These are phyloP conservation scores for Odontocolon sp. DNA, from an alignment of 2,888 invertebrate species.

Conservation along the genomic window DNA sequence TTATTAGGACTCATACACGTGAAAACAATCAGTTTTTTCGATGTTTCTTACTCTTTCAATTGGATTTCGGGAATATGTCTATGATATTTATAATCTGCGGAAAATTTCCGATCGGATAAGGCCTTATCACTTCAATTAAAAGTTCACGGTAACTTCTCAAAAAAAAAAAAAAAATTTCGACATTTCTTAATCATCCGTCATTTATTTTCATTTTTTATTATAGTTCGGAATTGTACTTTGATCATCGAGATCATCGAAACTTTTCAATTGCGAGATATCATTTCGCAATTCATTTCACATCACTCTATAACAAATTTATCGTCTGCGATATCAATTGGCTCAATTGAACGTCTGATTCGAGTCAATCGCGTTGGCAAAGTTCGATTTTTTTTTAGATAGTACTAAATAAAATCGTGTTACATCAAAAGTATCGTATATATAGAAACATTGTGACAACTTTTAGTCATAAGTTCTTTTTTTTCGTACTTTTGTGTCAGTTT, in stretches of 20 bases:
- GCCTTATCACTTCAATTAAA: no score
- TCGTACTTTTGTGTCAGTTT: no score
- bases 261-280: constrained; percentile 31
- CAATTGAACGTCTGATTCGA: constrained; percentile 47
- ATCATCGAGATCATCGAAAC: constrained; percentile 7
- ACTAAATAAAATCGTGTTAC: no score
- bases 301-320: constrained; percentile 18
- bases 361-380: constrained; percentile 42
- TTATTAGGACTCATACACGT: background rate
- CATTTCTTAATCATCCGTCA: background rate
- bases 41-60: background rate
- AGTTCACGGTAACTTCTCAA: no score
- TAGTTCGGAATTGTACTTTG: background rate
- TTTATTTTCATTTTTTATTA: background rate
- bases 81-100: no score
- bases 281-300: constrained; percentile 31
- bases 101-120: no score
- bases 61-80: no score
- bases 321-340: constrained; percentile 51
- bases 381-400: background rate
- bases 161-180: background rate
- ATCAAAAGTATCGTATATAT: background rate
- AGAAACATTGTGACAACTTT: no score
- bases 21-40: background rate
- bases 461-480: no score